A percentile compares a stretch with the other conserved stretches of the same genome.
phyloP scores from a whole-genome alignment of 1,140 invertebrate species.

The Danaus melanippus region DNA sequence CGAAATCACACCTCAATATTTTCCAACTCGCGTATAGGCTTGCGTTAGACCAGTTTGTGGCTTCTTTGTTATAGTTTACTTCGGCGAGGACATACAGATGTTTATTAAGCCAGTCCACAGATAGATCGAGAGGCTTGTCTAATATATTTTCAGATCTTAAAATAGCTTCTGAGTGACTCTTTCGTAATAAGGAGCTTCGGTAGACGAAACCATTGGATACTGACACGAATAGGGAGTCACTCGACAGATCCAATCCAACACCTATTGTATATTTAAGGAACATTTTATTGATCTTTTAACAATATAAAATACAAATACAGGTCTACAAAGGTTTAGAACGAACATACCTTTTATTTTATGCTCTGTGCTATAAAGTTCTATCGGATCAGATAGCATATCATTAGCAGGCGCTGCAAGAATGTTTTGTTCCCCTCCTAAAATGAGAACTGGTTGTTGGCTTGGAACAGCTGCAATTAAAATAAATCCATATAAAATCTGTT shows the following conservation, averaged over 20 bases:
- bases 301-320: neutral
- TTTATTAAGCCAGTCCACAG: slow-evolving; percentile 90
- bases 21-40: slow-evolving; percentile 74
- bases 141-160: slow-evolving; percentile 73
- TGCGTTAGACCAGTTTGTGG: slow-evolving; percentile 29
- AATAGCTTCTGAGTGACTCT: slow-evolving; percentile 65
- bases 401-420: slow-evolving; percentile 80
- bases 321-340: too few species aligned
- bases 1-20: slow-evolving; percentile 82
- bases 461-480: slow-evolving; percentile 42
- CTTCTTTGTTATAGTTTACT: slow-evolving; percentile 69
- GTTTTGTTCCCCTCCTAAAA: slow-evolving; percentile 79
- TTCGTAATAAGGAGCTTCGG: slow-evolving; percentile 56
- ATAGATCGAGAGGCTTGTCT: slow-evolving; percentile 77
- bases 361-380: slow-evolving; percentile 64
- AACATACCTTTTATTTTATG: slow-evolving; percentile 48
- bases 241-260: slow-evolving; percentile 81
- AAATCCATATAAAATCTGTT: slow-evolving; percentile 2
- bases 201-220: slow-evolving; percentile 78
- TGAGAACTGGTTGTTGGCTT: slow-evolving; percentile 77
- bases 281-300: neutral
- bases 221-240: slow-evolving; percentile 81
- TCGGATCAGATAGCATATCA: slow-evolving; percentile 76
- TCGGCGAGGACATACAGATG: slow-evolving; percentile 85
- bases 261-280: slow-evolving; percentile 64